Evolutionary conservation across 2,113 vertebrate species (phyloP).

Genomic region (Epinephelus moara): DNA sequence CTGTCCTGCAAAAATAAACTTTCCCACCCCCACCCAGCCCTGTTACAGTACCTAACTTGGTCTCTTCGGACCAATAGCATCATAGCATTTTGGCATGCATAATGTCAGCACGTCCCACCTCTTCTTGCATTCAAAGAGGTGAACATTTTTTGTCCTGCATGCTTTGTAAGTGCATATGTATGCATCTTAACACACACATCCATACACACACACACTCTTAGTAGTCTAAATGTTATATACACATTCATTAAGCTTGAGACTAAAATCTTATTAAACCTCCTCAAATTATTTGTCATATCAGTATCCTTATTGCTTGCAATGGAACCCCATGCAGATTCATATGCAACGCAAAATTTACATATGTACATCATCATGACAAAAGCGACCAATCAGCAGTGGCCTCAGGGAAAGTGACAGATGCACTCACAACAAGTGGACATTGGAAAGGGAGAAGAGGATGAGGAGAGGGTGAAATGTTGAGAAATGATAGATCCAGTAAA

Average conservation of each 20-base stretch:
- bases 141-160: slow-evolving; percentile 77
- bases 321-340: slow-evolving; percentile 83
- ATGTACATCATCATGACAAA: slow-evolving; percentile 75
- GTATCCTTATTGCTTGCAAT: slow-evolving; percentile 83
- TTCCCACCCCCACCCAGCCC: slow-evolving; percentile 69
- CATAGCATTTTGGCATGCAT: slow-evolving; percentile 84
- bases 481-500: slow-evolving; percentile 20
- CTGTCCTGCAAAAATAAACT: slow-evolving; percentile 81
- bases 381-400: slow-evolving; percentile 53
- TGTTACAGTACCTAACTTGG: slow-evolving; percentile 81
- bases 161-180: slow-evolving; percentile 82
- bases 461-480: slow-evolving; percentile 22
- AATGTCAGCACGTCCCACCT: slow-evolving; percentile 70
- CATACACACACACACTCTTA: slow-evolving; percentile 64
- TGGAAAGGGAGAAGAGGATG: slow-evolving; percentile 8
- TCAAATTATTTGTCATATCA: slow-evolving; percentile 63
- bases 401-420: slow-evolving; percentile 24
- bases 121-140: slow-evolving; percentile 72
- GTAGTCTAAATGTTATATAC: slow-evolving; percentile 72
- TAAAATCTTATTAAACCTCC: slow-evolving; percentile 76
- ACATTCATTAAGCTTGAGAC: slow-evolving; percentile 76
- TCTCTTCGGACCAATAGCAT: slow-evolving; percentile 79
- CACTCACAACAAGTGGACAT: slow-evolving; percentile 24
- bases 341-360: slow-evolving; percentile 81
- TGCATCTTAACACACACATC: slow-evolving; percentile 78